phyloP scores from a whole-genome alignment of 2,113 vertebrate genomes.

The Calidris pugnax region DNA sequence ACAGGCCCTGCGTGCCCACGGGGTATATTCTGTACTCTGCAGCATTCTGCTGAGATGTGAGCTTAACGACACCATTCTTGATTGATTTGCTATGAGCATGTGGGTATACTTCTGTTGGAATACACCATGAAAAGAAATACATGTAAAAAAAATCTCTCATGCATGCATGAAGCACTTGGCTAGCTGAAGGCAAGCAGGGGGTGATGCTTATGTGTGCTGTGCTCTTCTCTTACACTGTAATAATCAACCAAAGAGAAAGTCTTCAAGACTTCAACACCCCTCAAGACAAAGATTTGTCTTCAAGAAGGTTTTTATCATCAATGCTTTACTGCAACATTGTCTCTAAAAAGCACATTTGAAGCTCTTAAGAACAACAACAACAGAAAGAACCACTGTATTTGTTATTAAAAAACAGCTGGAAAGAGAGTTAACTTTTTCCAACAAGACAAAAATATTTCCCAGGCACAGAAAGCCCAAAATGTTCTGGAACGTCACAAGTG shows the following conservation, averaged over 20 bases:
- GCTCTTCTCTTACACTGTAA: neutral
- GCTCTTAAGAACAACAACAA: neutral
- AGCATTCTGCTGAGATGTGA: neutral
- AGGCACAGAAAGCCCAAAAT: neutral
- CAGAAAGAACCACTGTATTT: neutral
- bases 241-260: neutral
- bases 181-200: neutral
- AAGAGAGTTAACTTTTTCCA: neutral
- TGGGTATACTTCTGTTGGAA: neutral
- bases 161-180: rapidly evolving
- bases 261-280: no score
- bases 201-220: rapidly evolving
- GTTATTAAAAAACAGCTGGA: neutral
- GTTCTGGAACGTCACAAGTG: neutral
- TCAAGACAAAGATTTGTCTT: neutral
- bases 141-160: rapidly evolving
- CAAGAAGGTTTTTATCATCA: neutral
- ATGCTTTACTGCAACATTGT: neutral
- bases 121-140: neutral
- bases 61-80: neutral
- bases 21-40: neutral
- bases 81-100: neutral
- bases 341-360: neutral
- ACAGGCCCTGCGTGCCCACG: rapidly evolving
- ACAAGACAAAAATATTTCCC: neutral